Evolutionary conservation across 2,797 vertebrate species (phyloP).

Genomic region (Ctenopoma multispine): DNA sequence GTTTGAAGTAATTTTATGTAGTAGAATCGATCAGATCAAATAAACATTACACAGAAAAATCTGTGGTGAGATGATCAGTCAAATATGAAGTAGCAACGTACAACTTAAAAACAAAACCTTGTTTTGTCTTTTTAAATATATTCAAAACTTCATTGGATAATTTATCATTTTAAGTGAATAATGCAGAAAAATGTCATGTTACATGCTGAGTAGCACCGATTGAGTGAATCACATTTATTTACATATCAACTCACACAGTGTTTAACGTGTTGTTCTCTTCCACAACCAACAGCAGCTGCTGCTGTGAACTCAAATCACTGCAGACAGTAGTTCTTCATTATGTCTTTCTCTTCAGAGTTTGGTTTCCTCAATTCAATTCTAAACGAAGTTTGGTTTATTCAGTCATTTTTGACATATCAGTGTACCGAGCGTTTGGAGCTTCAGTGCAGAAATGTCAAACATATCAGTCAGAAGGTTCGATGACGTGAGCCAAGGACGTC

Average conservation of each 20-base stretch:
- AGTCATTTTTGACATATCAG: background rate
- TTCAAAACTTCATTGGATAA: constrained; percentile 13
- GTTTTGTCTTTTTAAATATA: background rate
- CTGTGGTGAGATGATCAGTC: no score
- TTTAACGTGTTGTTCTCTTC: no score
- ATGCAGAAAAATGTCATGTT: no score
- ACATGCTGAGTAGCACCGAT: background rate
- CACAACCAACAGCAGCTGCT: background rate
- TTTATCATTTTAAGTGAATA: background rate
- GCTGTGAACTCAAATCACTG: no score
- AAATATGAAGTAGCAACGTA: no score
- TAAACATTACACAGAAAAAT: no score
- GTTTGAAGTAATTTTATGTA: background rate
- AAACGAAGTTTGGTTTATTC: no score
- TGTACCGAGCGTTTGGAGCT: constrained; percentile 9
- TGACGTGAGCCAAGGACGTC: constrained; percentile 52
- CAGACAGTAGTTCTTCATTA: background rate
- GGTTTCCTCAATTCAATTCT: background rate
- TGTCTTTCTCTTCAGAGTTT: background rate
- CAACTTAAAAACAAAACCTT: no score
- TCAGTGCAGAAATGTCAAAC: background rate
- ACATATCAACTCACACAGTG: background rate
- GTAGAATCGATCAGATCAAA: background rate
- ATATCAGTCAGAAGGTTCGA: constrained; percentile 42
- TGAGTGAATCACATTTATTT: background rate